These are phyloP conservation scores for Emydoidea blandingii DNA, from an alignment of 2,797 vertebrate genomes.

Conservation along the genomic window DNA sequence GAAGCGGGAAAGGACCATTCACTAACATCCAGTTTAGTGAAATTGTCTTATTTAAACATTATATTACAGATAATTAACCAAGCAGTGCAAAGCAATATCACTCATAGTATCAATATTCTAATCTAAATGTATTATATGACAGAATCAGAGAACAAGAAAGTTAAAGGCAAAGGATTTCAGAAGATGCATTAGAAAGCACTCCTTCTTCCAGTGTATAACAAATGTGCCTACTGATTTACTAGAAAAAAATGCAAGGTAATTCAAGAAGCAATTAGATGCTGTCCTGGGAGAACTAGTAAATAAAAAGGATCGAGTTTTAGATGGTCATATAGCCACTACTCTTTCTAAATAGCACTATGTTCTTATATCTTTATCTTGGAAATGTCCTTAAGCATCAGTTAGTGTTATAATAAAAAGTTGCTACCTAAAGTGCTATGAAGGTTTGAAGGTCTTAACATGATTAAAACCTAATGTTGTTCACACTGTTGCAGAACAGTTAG, in stretches of 20 bases:
- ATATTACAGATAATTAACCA: background rate
- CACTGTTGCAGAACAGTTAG: background rate
- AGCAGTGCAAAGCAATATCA: background rate
- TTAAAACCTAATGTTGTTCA: background rate
- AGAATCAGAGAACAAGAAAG: background rate
- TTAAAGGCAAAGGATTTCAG: background rate
- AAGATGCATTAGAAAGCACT: conserved; percentile 9
- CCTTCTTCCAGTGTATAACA: background rate
- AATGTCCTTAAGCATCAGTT: conserved; percentile 16
- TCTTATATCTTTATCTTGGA: conserved; percentile 1
- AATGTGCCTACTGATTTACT: background rate
- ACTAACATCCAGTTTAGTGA: conserved; percentile 42
- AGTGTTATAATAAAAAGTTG: conserved; percentile 25
- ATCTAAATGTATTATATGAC: background rate
- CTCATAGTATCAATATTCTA: background rate
- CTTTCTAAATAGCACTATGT: background rate
- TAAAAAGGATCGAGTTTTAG: conserved; percentile 19
- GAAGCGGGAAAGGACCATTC: conserved; percentile 28
- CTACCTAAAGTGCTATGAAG: conserved; percentile 21
- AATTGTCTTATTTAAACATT: conserved; percentile 49
- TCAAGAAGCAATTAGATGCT: background rate
- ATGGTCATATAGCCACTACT: background rate
- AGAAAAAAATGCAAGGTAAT: conserved; percentile 20
- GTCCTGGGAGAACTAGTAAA: background rate
- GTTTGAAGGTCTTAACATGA: background rate